Evolutionary conservation across 2,888 invertebrate species (phyloP).

Genomic region (Synergus laeviventris): DNA sequence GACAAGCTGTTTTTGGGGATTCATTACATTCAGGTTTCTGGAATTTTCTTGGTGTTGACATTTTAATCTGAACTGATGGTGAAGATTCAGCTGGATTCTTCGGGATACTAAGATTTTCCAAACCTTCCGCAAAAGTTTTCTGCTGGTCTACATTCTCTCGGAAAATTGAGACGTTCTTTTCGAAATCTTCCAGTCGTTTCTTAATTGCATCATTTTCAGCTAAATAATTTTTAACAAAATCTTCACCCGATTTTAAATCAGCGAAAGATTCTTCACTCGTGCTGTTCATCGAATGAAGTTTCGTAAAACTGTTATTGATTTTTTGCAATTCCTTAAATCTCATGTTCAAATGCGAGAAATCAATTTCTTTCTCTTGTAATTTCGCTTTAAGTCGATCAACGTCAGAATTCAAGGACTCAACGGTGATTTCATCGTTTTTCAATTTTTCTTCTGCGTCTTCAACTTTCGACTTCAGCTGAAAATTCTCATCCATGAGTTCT

Average conservation of each 20-base stretch:
- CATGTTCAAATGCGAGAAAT: conserved; percentile 14
- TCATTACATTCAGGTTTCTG: background rate
- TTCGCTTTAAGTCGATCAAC: background rate
- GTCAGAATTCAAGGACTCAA: conserved; percentile 1
- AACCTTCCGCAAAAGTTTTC: conserved; percentile 17
- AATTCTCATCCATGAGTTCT: conserved; percentile 42
- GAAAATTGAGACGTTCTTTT: conserved; percentile 21
- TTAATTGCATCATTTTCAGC: conserved; percentile 16
- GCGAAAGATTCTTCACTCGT: conserved; percentile 4
- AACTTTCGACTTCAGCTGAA: conserved; percentile 36
- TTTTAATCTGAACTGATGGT: background rate
- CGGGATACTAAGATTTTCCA: background rate
- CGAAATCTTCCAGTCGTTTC: conserved; percentile 32
- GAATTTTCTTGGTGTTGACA: conserved; percentile 28
- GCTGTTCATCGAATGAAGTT: conserved; percentile 27
- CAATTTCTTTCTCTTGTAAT: conserved; percentile 17
- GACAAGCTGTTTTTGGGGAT: background rate
- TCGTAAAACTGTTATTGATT: conserved; percentile 19
- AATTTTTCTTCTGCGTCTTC: conserved; percentile 33
- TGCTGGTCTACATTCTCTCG: conserved; percentile 13
- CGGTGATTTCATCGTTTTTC: background rate
- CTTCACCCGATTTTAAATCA: background rate
- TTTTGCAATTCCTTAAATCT: conserved; percentile 12
- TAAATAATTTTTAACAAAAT: conserved; percentile 17
- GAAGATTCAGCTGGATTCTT: background rate